Evolutionary conservation across 1,140 invertebrate genomes (phyloP).

Genomic region (Andricus grossulariae): DNA sequence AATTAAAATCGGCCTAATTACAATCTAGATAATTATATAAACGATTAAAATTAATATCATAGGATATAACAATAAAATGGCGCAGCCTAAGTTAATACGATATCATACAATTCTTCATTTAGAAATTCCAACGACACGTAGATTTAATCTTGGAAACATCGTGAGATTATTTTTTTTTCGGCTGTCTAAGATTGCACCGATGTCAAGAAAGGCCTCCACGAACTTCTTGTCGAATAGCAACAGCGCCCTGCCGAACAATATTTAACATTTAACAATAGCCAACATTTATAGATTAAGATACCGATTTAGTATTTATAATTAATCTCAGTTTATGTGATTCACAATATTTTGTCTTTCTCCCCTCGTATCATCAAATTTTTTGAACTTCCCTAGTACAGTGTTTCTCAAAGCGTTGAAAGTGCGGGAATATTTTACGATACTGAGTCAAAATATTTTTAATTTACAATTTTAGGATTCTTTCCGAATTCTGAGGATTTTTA

Average conservation of each 20-base stretch:
- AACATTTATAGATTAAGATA: conserved; percentile 76
- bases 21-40: too few species aligned
- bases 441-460: background rate
- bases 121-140: background rate
- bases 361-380: conserved; percentile 43
- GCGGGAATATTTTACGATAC: background rate
- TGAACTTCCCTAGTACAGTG: conserved; percentile 60
- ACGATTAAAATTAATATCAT: background rate
- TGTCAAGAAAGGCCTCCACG: conserved; percentile 22
- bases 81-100: background rate
- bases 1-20: background rate
- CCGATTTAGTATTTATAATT: conserved; percentile 69
- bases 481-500: background rate
- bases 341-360: conserved; percentile 47
- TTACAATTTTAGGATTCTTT: background rate
- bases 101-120: background rate
- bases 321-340: conserved; percentile 61
- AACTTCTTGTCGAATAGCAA: conserved; percentile 51
- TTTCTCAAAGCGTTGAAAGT: conserved; percentile 60
- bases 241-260: conserved; percentile 70
- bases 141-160: background rate
- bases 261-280: conserved; percentile 76
- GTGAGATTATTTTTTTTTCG: background rate
- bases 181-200: conserved; percentile 12
- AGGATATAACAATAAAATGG: conserved; percentile 1